Evolutionary conservation across 2,113 vertebrate genomes (phyloP).

Genomic region (Pterocles orientalis): DNA sequence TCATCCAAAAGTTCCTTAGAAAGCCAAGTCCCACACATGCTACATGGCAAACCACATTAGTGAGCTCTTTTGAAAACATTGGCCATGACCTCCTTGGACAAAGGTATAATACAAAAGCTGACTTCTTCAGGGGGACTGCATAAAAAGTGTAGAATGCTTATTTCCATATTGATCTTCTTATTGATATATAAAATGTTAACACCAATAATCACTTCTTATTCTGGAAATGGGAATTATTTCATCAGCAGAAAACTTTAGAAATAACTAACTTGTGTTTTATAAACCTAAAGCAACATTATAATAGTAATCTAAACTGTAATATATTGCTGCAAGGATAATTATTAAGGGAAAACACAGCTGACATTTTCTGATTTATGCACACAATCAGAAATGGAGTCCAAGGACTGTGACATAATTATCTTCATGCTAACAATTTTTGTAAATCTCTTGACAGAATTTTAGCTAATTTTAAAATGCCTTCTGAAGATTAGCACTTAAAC

Average conservation of each 20-base stretch:
- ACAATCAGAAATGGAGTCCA: slow-evolving; percentile 85
- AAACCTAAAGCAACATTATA: slow-evolving; percentile 74
- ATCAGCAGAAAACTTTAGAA: slow-evolving; percentile 74
- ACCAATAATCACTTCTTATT: slow-evolving; percentile 55
- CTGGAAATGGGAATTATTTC: slow-evolving; percentile 65
- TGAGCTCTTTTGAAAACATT: background rate
- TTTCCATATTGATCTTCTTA: slow-evolving; percentile 42
- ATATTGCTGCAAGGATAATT: slow-evolving; percentile 78
- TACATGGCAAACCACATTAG: background rate
- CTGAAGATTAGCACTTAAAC: slow-evolving; percentile 84
- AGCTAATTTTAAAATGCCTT: slow-evolving; percentile 87
- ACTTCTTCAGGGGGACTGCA: background rate
- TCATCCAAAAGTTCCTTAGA: background rate
- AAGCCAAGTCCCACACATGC: background rate
- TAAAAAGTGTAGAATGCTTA: background rate
- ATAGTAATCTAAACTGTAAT: slow-evolving; percentile 76
- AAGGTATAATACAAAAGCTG: background rate
- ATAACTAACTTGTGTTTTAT: slow-evolving; percentile 69
- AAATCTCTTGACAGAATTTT: slow-evolving; percentile 86
- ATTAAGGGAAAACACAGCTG: slow-evolving; percentile 84
- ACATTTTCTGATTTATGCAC: slow-evolving; percentile 84
- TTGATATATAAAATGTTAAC: slow-evolving; percentile 38
- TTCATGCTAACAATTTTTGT: slow-evolving; percentile 85
- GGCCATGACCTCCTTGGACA: background rate
- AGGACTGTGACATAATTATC: slow-evolving; percentile 85